Evolutionary conservation across 2,113 vertebrate species (phyloP), one percentile per base, ranked within the genome.

Genomic region (Corapipo altera): DNA sequence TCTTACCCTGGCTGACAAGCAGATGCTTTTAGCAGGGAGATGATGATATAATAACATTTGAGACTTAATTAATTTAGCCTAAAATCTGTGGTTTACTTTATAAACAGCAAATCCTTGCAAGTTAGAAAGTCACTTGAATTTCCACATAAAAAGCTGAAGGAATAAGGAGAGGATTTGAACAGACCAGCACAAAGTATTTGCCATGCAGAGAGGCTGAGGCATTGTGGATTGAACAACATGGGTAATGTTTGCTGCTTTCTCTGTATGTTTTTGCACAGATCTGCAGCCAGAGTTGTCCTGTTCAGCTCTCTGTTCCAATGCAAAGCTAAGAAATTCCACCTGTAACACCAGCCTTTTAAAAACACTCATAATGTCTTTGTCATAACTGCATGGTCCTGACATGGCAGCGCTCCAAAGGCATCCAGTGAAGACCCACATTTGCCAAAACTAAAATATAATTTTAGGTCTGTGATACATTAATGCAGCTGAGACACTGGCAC

Each of bases 201-300:
- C 54, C 6, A 0, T 19, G 35, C 19, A 12, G 8, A 52, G 30
- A 20, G 7, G 14, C 49, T 48, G 43, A 55, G 41, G 10, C 16
- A 5, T 22, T 46, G 39, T 7, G 0, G 54, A 12, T 12, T 24
- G 54, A 70, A 15, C 9, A 5, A 20, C 5, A 3, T 0, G 0
- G 28, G 51, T 64, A 21, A 22, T 0, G 0, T 72, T 79, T 72
- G 17, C 44, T 35, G 7, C 67, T 66, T 55, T 12, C 28, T 41
- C 61, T 7, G 6, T 44, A 83, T 55, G 8, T 65, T 76, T 71
- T 61, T 26, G 20, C 15, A 26, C 2, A 2, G 18, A 33, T 28
- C 51, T 6, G 2, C 43, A 32, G 62, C 44, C 58, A 12, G 6
- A 19, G 24, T 82, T 48, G 3, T 8, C 2, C 0, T 11, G 6